Evolutionary conservation across 2,797 vertebrate genomes (phyloP), one percentile per base, ranked within the genome.

Genomic region (Tenualosa thibaudeaui): DNA sequence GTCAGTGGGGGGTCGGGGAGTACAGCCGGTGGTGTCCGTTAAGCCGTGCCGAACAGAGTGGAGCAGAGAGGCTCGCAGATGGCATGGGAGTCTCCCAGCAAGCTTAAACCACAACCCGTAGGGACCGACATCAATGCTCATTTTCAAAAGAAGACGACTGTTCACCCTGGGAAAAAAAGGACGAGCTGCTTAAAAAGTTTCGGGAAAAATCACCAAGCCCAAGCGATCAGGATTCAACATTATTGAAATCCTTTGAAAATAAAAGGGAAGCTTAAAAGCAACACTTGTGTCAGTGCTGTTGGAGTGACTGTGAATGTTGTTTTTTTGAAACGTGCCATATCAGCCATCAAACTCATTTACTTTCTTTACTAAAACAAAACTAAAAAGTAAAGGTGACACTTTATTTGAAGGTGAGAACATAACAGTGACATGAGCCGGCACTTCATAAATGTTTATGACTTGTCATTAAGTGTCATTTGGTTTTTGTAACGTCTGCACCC

Each of bases 191-290:
- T 71, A 17, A 12, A 71, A 71, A 13, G 62, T 68, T 37, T 68
- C 3, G 37, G 26, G 62, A 1, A 68, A 68, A 71, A 17, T 24
- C 5, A 62, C 4, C 24, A 51, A 24, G n/a, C 60, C 65, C 65
- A 10, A 17, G 65, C 65, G 15, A 40, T 37, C 31, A 26, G 26
- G 10, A 37, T 71, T 71, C 31, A 15, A 71, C 26, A 9, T 62
- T 62, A 71, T 71, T 71, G 37, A 37, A 71, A 71, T 71, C 65
- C 65, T 37, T 71, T 71, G 31, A 71, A 68, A 37, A 37, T 68
- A 31, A 37, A 68, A 31, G 13, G 12, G 12, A 5, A 71, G 26
- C 31, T 71, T 40, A 40, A 71, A 37, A 37, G 31, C 65, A 71
- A 6, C 10, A 65, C 62, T 65, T 26, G 7, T 65, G 24, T 65